Evolutionary conservation across 2,888 invertebrate genomes (phyloP).

Genomic region (Ochropleura plecta): DNA sequence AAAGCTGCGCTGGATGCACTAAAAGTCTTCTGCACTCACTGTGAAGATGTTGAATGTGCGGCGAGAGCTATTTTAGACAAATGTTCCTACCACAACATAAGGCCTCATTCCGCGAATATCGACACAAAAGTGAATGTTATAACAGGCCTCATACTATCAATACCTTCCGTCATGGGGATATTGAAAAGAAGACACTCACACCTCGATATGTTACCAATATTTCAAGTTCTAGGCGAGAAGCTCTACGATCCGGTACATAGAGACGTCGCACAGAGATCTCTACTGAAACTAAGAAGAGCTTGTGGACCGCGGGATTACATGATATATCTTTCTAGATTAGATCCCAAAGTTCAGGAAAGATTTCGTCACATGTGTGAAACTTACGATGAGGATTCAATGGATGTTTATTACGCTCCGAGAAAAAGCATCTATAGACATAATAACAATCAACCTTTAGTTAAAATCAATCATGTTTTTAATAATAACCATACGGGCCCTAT

Average conservation of each 20-base stretch:
- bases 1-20: conserved; percentile 95
- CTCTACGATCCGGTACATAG: conserved; percentile 90
- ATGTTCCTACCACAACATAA: conserved; percentile 91
- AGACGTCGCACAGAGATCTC: conserved; percentile 93
- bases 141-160: conserved; percentile 92
- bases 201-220: conserved; percentile 87
- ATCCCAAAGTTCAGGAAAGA: conserved; percentile 88
- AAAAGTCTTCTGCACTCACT: conserved; percentile 93
- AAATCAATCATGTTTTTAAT: conserved; percentile 82
- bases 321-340: conserved; percentile 86
- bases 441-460: conserved; percentile 79
- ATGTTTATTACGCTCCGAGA: conserved; percentile 86
- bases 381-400: conserved; percentile 87
- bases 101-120: conserved; percentile 88
- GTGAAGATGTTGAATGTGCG: conserved; percentile 92
- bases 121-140: conserved; percentile 90
- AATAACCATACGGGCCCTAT: conserved; percentile 76
- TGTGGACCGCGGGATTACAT: conserved; percentile 93
- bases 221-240: conserved; percentile 90
- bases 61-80: conserved; percentile 92
- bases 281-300: conserved; percentile 93
- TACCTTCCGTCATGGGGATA: conserved; percentile 92
- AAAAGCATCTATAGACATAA: conserved; percentile 75
- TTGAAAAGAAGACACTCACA: conserved; percentile 86
- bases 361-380: conserved; percentile 85